phyloP scores from a whole-genome alignment of 2,888 invertebrate genomes.

The Nymphalis c-album region DNA sequence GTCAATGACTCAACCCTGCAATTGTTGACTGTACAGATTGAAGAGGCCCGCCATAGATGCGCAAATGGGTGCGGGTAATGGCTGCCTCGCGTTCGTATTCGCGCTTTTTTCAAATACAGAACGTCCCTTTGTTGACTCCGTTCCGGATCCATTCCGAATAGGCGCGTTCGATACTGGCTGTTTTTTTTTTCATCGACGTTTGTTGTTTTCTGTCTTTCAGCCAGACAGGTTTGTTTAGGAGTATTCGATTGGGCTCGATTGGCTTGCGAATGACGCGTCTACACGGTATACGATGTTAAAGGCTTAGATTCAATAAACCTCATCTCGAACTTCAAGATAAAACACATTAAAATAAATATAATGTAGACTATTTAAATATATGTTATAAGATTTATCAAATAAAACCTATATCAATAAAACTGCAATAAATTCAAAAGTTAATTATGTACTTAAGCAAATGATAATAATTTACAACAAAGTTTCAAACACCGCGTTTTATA shows the following conservation, averaged over 20 bases:
- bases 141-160: slow-evolving; percentile 71
- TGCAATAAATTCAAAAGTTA: not conserved
- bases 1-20: slow-evolving; percentile 43
- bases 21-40: slow-evolving; percentile 76
- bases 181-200: slow-evolving; percentile 53
- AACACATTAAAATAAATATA: not conserved
- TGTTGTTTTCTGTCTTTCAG: slow-evolving; percentile 56
- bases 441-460: not conserved
- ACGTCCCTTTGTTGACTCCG: slow-evolving; percentile 77
- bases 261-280: slow-evolving; percentile 21
- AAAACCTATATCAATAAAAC: no score
- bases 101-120: slow-evolving; percentile 74
- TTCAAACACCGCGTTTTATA: slow-evolving; percentile 7
- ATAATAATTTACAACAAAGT: slow-evolving; percentile 3
- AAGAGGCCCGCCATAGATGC: slow-evolving; percentile 74
- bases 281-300: slow-evolving; percentile 3
- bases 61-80: slow-evolving; percentile 78
- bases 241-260: slow-evolving; percentile 41
- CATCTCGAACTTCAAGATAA: not conserved
- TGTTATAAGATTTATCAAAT: no score
- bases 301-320: not conserved
- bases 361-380: no score
- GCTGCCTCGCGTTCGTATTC: slow-evolving; percentile 71
- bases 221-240: slow-evolving; percentile 59
- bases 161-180: slow-evolving; percentile 66